phyloP scores from a whole-genome alignment of 2,888 invertebrate species.

The Meganola albula region DNA sequence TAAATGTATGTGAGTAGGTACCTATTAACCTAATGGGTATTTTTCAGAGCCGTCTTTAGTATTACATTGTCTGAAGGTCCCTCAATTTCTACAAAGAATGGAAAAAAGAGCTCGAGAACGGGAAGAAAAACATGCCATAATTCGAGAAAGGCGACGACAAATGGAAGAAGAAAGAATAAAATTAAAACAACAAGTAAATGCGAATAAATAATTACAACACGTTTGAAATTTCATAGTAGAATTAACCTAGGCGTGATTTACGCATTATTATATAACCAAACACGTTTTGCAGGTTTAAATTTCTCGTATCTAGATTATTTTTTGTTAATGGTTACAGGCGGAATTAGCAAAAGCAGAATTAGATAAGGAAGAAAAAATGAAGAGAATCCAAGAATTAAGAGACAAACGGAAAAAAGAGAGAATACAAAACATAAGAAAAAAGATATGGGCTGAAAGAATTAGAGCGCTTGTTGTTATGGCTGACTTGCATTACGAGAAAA shows the following conservation, averaged over 20 bases:
- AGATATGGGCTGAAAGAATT: constrained; percentile 67
- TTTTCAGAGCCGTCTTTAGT: constrained; percentile 57
- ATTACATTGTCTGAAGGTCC: constrained; percentile 76
- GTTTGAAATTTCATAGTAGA: too few species aligned
- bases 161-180: constrained; percentile 68
- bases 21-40: neutral
- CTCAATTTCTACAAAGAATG: constrained; percentile 84
- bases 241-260: too few species aligned
- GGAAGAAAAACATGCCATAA: constrained; percentile 72
- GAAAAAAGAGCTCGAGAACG: constrained; percentile 83
- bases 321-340: constrained; percentile 39
- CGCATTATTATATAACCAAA: too few species aligned
- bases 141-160: constrained; percentile 64
- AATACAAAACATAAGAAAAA: constrained; percentile 78
- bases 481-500: constrained; percentile 68
- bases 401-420: constrained; percentile 79
- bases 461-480: constrained; percentile 70
- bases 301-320: too few species aligned
- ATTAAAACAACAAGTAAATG: constrained; percentile 62
- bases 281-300: too few species aligned
- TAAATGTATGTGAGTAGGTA: too few species aligned
- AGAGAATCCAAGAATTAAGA: constrained; percentile 78
- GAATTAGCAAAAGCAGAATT: constrained; percentile 70
- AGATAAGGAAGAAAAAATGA: constrained; percentile 80
- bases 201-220: too few species aligned